Base-by-base conservation (phyloP, 1,140 invertebrate genomes). In the Tetramorium simillimum region DNA sequence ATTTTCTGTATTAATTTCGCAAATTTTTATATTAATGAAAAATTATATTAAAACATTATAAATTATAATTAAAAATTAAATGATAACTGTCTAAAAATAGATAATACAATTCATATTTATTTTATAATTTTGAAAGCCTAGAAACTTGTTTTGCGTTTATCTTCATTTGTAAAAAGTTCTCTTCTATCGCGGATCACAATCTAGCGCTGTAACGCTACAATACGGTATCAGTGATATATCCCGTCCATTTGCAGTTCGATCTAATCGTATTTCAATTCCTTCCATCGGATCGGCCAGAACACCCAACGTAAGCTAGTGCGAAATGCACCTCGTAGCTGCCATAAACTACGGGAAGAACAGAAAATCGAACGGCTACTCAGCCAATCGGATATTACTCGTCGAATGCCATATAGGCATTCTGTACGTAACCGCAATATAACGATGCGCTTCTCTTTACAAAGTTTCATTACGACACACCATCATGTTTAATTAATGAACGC, bases 221-320 rank as follows among this genome's bases (percentile, higher is more conserved):
- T 84, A 73, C 40, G 7, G 53, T 75, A 84, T 84, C 69, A 24
- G 40, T 84, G 69, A 84, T 84, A 73, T 73, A 84, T 75, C 37
- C 33, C 53, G 69, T 84, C 69, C 53, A 75, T 84, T 84, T 75
- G 53, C 53, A 84, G 69, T 75, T 84, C 53, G 80, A 84, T 84
- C 80, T 84, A 84, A 73, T 84, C 69, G 69, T 75, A 84, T 84
- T 84, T 84, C 80, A 75, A 73, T 84, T 82, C 53, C 80, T 82
- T 62, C 67, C 43, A 75, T 75, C 53, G 80, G 21, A 62, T 75
- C 53, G 40, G 53, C 40, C n/a, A 60, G 67, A 82, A 73, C 33
- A 53, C 24, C 40, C 24, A 37, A 49, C 67, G 67, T n/a, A 73
- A 84, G 49, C 70, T 75, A 84, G 80, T 75, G 69, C 69, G 58